Base-by-base conservation (phyloP, 1,140 invertebrate species). In the Aphelenchoides besseyi region DNA sequence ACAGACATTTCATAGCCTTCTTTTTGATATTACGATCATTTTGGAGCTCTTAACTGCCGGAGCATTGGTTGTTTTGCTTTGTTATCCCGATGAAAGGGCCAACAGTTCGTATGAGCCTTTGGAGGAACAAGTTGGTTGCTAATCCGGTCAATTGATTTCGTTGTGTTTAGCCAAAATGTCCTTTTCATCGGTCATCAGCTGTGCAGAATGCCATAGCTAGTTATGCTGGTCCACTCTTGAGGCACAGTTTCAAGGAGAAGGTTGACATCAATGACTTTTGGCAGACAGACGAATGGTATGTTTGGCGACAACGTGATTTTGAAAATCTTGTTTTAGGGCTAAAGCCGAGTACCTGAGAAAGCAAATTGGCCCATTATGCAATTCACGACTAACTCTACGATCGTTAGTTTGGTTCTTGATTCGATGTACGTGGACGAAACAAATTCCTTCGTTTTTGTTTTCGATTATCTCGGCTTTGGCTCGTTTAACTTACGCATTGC, bases 81-180 rank as follows among this genome's bases (percentile, higher is more conserved):
- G 18, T 23, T 59, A 16, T 5, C 55, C 32, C 55, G 18, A 59
- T 23, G 55, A 33, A 8, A 28, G 23, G 5, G 5, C 5, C 5
- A 18, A 59, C 5, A 33, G 18, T 33, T 5, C 5, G 12, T 59
- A 59, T 33, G 5, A 59, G 32, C 55, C 5, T 8, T 59, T 59
- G 18, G 18, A 33, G 5, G 55, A 59, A 59, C 55, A 59, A 23
- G 55, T 59, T 29, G 32, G 18, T 5, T 29, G 55, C 23, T 59
- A 59, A 59, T 8, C 5, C 5, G 55, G 18, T 28, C 12, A 16
- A 59, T 59, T 59, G 55, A 8, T 59, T 5, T 12, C 23, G 5
- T 59, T 59, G 18, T 18, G 37, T 59, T 33, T 33, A 59, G 55
- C 55, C 55, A 8, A 5, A 28, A 28, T 59, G 55, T 33, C 55